Percentiles rank a stretch among this genome's conserved stretches.
These are phyloP conservation scores for Balanococcus diminutus DNA, from an alignment of 2,888 invertebrate genomes.

Conservation along the genomic window DNA sequence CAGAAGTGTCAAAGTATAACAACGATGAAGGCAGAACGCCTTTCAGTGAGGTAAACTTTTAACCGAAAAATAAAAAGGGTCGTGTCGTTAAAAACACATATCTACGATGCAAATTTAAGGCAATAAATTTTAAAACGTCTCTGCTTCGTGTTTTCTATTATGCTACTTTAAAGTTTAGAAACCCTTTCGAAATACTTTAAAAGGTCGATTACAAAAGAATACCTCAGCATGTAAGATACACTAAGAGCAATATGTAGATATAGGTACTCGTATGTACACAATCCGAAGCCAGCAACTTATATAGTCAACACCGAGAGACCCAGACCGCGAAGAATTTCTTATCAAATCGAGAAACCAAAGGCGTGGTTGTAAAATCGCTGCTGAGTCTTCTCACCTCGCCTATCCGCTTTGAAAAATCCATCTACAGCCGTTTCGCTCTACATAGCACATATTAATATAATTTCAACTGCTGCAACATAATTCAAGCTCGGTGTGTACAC, in stretches of 20 bases:
- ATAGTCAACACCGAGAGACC: neutral
- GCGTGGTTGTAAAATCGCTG: neutral
- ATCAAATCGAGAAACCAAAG: conserved; percentile 5
- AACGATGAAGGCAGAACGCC: neutral
- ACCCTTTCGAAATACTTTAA: neutral
- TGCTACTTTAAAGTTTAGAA: neutral
- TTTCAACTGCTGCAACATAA: neutral
- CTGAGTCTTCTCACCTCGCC: neutral
- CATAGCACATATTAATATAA: neutral
- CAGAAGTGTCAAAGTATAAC: neutral
- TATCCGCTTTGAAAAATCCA: neutral
- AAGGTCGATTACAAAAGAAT: conserved; percentile 11
- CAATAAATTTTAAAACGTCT: neutral
- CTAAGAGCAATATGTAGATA: neutral
- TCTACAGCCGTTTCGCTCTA: neutral
- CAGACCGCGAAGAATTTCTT: neutral
- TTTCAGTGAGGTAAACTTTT: neutral
- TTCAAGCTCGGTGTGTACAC: neutral
- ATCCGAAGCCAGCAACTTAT: neutral
- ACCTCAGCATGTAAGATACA: neutral
- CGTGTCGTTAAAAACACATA: neutral
- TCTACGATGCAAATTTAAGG: neutral
- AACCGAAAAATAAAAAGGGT: neutral
- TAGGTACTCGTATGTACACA: neutral
- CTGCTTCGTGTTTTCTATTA: neutral